phyloP scores from a whole-genome alignment of 2,888 invertebrate genomes.

The Parnassius smintheus region DNA sequence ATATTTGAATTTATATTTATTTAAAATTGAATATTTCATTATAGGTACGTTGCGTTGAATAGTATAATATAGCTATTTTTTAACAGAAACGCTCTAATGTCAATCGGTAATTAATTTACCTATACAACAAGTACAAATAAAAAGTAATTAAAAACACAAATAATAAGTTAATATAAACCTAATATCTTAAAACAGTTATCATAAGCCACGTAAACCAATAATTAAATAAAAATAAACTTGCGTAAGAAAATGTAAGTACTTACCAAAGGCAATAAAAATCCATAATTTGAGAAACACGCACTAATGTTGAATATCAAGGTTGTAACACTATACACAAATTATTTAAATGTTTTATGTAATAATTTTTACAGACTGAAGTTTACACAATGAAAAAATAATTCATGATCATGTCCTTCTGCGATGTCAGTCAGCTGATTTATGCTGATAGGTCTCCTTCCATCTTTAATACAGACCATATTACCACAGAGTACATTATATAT shows the following conservation, averaged over 20 bases:
- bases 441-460: constrained; percentile 33
- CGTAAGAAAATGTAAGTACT: constrained; percentile 27
- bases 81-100: constrained; percentile 1
- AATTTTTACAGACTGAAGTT: constrained; percentile 60
- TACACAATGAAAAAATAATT: constrained; percentile 64
- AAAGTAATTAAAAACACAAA: too few relatives aligned
- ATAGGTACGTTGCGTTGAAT: background rate
- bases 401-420: constrained; percentile 50
- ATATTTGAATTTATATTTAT: too few relatives aligned
- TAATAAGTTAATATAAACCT: too few relatives aligned
- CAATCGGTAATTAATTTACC: constrained; percentile 1
- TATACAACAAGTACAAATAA: background rate
- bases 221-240: constrained; percentile 25
- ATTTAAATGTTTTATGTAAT: constrained; percentile 68
- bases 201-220: constrained; percentile 5
- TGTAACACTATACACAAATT: constrained; percentile 23
- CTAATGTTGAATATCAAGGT: constrained; percentile 18
- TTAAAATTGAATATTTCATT: background rate
- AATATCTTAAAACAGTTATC: too few relatives aligned
- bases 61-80: constrained; percentile 9
- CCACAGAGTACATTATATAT: too few relatives aligned
- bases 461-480: constrained; percentile 1
- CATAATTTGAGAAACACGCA: constrained; percentile 28
- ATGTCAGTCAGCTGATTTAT: constrained; percentile 76
- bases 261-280: constrained; percentile 30